A percentile compares a stretch with the other conserved stretches of the same genome.
Conservation (phyloP, 2,113 vertebrate genomes). For the Puffinus mauretanicus region DNA sequence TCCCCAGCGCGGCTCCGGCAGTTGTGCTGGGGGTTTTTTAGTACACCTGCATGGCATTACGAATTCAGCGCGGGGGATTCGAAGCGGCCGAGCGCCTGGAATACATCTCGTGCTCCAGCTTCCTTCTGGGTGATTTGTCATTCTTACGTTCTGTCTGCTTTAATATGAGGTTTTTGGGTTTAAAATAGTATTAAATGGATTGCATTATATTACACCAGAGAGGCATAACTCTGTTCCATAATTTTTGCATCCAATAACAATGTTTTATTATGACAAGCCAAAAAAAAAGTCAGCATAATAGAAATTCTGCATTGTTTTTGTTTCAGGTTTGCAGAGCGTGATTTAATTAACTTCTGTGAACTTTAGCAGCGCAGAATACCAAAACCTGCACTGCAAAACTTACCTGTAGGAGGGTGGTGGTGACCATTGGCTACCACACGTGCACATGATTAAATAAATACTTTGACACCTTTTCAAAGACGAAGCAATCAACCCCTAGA, state of each 20-base stretch:
- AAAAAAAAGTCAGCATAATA: neutral
- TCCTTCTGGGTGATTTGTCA: slow-evolving; percentile 40
- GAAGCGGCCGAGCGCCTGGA: neutral
- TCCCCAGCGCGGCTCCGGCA: neutral
- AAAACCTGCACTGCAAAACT: neutral
- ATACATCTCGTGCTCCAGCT: neutral
- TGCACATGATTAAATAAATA: neutral
- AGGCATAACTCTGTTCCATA: slow-evolving; percentile 56
- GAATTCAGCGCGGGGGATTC: rapidly evolving
- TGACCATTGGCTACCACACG: neutral
- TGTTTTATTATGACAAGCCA: slow-evolving; percentile 64
- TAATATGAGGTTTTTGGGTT: slow-evolving; percentile 60
- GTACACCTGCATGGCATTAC: rapidly evolving
- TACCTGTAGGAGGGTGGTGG: neutral
- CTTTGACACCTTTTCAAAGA: neutral
- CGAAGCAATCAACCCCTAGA: no score
- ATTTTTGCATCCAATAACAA: slow-evolving; percentile 61
- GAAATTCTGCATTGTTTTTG: neutral
- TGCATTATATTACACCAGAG: slow-evolving; percentile 66
- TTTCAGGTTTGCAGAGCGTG: neutral
- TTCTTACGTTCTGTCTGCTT: slow-evolving; percentile 24
- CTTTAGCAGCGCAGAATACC: neutral
- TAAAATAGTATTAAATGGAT: slow-evolving; percentile 70
- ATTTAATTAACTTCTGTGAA: slow-evolving; percentile 12
- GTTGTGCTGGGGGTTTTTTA: neutral